Evolutionary conservation across 2,797 vertebrate genomes (phyloP).

Genomic region (Coendou prehensilis): DNA sequence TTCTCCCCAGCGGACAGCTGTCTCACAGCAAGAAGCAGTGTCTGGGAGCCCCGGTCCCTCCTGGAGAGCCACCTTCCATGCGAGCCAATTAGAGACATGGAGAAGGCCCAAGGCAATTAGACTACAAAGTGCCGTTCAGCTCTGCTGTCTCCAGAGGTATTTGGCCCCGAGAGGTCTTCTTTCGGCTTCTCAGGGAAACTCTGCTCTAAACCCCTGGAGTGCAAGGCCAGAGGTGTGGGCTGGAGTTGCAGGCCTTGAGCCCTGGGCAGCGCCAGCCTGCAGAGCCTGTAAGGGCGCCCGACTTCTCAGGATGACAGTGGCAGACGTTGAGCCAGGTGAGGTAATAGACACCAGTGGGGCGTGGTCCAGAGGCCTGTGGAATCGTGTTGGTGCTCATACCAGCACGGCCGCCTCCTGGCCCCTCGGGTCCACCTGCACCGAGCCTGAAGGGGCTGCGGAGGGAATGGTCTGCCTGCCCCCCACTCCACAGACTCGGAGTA

Average conservation of each 20-base stretch:
- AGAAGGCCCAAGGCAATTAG: neutral
- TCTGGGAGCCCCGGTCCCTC: neutral
- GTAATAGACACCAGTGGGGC: neutral
- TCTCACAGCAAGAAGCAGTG: neutral
- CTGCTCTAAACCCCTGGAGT: neutral
- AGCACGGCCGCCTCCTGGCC: neutral
- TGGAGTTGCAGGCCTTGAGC: neutral
- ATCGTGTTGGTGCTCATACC: neutral
- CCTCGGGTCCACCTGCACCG: neutral
- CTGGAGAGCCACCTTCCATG: neutral
- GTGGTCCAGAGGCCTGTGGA: slow-evolving; percentile 29
- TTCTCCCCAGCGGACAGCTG: neutral
- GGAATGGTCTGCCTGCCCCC: neutral
- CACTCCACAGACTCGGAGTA: neutral
- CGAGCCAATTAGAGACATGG: neutral
- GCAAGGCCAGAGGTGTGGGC: neutral
- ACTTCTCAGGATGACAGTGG: neutral
- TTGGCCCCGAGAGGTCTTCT: neutral
- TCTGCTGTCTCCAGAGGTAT: neutral
- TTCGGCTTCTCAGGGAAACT: neutral
- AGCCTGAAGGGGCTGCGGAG: neutral
- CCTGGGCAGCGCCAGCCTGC: neutral
- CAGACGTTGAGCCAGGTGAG: slow-evolving; percentile 14
- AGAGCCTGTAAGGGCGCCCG: fast-evolving
- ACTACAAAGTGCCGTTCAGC: neutral